A percentile compares a stretch with the other conserved stretches of the same genome.
Evolutionary conservation across 2,888 invertebrate species (phyloP).

Genomic region (Epicampocera succincta): DNA sequence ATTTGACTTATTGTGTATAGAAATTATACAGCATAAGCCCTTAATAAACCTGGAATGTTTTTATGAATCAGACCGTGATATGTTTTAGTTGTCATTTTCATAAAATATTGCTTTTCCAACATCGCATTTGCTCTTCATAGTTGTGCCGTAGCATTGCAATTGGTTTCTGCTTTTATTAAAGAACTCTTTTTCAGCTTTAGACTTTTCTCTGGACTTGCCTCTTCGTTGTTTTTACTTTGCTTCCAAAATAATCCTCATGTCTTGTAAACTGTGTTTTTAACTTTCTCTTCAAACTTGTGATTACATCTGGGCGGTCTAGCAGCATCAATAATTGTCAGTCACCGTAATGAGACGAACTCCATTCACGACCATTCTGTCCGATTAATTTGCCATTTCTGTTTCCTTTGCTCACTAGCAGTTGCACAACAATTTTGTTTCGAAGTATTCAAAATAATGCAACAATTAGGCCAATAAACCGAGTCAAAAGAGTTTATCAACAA

Average conservation of each 20-base stretch:
- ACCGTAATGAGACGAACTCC: conserved; percentile 18
- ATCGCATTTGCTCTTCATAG: too few species aligned
- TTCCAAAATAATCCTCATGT: not conserved
- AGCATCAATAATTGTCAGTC: conserved; percentile 1
- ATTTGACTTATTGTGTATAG: too few species aligned
- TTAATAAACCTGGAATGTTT: too few species aligned
- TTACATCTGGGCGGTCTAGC: not conserved
- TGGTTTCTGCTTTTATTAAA: too few species aligned
- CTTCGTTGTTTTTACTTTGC: too few species aligned
- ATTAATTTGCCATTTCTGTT: conserved; percentile 51
- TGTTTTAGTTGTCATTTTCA: too few species aligned
- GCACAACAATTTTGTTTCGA: conserved; percentile 1
- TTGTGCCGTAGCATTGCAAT: too few species aligned
- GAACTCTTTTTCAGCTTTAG: too few species aligned
- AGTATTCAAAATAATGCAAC: not conserved
- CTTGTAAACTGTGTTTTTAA: not conserved
- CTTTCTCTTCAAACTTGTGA: not conserved
- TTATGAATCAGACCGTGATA: too few species aligned
- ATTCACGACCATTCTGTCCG: conserved; percentile 39
- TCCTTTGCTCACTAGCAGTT: conserved; percentile 5
- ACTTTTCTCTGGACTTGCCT: too few species aligned
- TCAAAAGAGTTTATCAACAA: conserved; percentile 1
- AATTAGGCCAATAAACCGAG: conserved; percentile 22
- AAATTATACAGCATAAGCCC: too few species aligned
- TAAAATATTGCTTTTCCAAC: too few species aligned